Conservation (phyloP, 2,113 vertebrate genomes). For the Larimichthys crocea region DNA sequence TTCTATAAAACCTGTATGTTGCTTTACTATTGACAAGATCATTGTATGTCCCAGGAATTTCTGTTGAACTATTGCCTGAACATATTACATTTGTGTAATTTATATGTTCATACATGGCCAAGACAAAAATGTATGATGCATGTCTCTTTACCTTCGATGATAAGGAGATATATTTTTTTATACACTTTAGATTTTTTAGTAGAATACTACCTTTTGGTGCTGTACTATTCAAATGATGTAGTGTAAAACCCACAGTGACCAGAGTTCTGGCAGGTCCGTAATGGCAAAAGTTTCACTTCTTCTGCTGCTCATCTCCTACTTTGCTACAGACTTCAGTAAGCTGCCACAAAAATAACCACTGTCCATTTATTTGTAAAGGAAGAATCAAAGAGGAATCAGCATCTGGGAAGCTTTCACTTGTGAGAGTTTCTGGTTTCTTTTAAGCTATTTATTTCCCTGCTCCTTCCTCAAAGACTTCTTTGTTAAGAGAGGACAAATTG, state of each 20-base stretch:
- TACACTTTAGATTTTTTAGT: too few species aligned
- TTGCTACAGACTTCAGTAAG: background rate
- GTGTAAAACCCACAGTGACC: background rate
- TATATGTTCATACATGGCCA: background rate
- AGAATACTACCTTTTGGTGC: background rate
- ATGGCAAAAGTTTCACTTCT: background rate
- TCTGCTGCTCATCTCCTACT: background rate
- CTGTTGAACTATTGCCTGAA: background rate
- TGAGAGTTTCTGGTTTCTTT: slow-evolving; percentile 1
- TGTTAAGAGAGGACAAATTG: background rate
- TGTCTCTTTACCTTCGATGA: too few species aligned
- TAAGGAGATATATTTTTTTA: too few species aligned
- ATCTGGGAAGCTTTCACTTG: slow-evolving; percentile 14
- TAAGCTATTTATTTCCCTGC: slow-evolving; percentile 4
- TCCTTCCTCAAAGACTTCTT: background rate
- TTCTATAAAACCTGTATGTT: background rate
- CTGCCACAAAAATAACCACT: background rate
- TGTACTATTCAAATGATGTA: background rate
- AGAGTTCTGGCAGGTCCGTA: background rate
- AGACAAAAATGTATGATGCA: background rate
- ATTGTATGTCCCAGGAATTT: background rate
- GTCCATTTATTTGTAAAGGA: background rate
- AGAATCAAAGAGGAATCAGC: background rate
- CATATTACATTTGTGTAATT: background rate
- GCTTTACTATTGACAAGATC: too few species aligned